Conservation (phyloP, 2,888 invertebrate species). For the Seira sanloemensis region DNA sequence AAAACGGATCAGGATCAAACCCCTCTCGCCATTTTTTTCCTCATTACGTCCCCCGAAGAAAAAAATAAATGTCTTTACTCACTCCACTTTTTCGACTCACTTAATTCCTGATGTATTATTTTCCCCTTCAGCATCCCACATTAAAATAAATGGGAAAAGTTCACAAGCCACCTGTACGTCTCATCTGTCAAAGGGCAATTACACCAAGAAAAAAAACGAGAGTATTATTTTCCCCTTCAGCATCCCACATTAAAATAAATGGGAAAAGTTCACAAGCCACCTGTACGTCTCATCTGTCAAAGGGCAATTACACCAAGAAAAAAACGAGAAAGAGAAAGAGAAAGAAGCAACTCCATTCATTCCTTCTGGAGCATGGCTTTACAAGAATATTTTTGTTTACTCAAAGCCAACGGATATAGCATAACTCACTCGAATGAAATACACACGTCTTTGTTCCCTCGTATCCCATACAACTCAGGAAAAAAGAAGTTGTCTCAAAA, state of each 20-base stretch:
- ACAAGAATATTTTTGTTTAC: slow-evolving; percentile 43
- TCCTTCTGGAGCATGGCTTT: slow-evolving; percentile 16
- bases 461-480: neutral
- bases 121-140: slow-evolving; percentile 4
- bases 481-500: neutral
- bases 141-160: slow-evolving; percentile 45
- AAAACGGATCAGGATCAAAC: neutral
- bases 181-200: slow-evolving; percentile 57
- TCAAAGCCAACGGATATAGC: neutral
- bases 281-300: slow-evolving; percentile 61
- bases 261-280: slow-evolving; percentile 60
- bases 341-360: slow-evolving; percentile 59
- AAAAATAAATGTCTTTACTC: neutral
- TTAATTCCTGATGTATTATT: slow-evolving; percentile 8
- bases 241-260: slow-evolving; percentile 54
- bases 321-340: no score
- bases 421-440: neutral
- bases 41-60: neutral
- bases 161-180: slow-evolving; percentile 27
- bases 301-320: slow-evolving; percentile 50
- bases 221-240: no score
- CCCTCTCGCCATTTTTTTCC: neutral
- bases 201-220: slow-evolving; percentile 46
- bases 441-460: neutral
- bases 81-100: slow-evolving; percentile 2